These are phyloP conservation scores for Torymus texanus DNA, from an alignment of 2,888 invertebrate species.

Conservation along the genomic window DNA sequence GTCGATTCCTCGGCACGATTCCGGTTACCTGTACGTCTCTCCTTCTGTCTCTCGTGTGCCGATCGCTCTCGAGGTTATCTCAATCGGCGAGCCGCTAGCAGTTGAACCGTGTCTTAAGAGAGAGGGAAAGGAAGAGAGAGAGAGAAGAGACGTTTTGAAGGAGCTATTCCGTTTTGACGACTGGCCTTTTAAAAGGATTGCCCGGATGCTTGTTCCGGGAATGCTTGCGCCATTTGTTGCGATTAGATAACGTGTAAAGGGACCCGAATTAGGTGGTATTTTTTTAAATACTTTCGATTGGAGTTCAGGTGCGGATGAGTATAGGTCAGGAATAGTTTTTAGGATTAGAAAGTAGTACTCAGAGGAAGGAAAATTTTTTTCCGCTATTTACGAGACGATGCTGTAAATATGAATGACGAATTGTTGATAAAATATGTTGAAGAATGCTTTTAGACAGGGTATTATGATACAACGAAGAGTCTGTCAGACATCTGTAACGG, in stretches of 20 bases:
- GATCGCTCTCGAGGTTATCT: conserved; percentile 63
- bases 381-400: neutral
- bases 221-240: neutral
- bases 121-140: neutral
- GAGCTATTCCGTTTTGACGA: conserved; percentile 38
- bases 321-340: too few species aligned
- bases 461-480: too few species aligned
- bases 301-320: too few species aligned
- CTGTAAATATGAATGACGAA: neutral
- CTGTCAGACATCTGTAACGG: too few species aligned
- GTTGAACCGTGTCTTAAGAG: conserved; percentile 50
- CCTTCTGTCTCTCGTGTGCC: conserved; percentile 58
- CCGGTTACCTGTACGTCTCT: conserved; percentile 53
- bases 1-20: conserved; percentile 61
- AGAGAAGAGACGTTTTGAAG: neutral
- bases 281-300: neutral
- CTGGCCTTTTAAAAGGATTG: conserved; percentile 29
- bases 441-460: too few species aligned
- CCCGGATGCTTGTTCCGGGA: conserved; percentile 1
- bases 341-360: too few species aligned
- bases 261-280: neutral
- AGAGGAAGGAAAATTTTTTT: too few species aligned
- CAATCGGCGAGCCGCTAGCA: conserved; percentile 57
- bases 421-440: too few species aligned
- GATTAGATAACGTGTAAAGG: conserved; percentile 28